Evolutionary conservation across 1,140 invertebrate species (phyloP).

Genomic region (Zaprionus ornatus): DNA sequence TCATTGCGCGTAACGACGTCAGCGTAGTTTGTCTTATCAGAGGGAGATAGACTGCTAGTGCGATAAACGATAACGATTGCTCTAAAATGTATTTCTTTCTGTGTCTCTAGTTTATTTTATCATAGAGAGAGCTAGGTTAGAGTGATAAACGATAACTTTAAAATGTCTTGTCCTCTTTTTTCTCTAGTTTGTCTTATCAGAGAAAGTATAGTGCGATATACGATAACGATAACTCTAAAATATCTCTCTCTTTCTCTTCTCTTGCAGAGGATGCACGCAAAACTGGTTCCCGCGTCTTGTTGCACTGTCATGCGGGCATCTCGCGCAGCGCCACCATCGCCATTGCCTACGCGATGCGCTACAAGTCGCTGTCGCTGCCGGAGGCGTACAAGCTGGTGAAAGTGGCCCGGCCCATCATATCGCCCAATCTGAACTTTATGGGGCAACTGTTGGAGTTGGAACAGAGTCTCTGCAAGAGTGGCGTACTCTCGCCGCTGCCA

Average conservation of each 20-base stretch:
- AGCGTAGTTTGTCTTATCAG: slow-evolving; percentile 19
- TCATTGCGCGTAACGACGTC: slow-evolving; percentile 8
- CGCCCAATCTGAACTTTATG: slow-evolving; percentile 99
- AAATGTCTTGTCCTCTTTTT: no score
- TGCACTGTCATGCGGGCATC: slow-evolving; percentile 98
- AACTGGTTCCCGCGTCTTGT: slow-evolving; percentile 91
- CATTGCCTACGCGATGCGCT: slow-evolving; percentile 97
- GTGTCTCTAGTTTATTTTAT: neutral
- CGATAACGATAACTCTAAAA: neutral
- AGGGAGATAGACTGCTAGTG: neutral
- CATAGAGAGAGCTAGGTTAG: no score
- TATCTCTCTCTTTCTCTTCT: slow-evolving; percentile 64
- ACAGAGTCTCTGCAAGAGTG: slow-evolving; percentile 86
- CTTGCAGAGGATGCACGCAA: slow-evolving; percentile 93
- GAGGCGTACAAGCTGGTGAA: slow-evolving; percentile 96
- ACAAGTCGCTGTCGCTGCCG: slow-evolving; percentile 92
- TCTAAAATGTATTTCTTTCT: no score
- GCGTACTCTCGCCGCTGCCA: slow-evolving; percentile 66
- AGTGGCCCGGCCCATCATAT: slow-evolving; percentile 94
- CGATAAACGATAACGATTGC: no score
- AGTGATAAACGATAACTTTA: no score
- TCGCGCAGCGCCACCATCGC: slow-evolving; percentile 97
- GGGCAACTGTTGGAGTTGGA: slow-evolving; percentile 96
- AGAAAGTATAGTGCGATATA: neutral
- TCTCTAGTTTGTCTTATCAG: no score